phyloP scores from a whole-genome alignment of 2,113 vertebrate species.

The Xiphophorus maculatus region DNA sequence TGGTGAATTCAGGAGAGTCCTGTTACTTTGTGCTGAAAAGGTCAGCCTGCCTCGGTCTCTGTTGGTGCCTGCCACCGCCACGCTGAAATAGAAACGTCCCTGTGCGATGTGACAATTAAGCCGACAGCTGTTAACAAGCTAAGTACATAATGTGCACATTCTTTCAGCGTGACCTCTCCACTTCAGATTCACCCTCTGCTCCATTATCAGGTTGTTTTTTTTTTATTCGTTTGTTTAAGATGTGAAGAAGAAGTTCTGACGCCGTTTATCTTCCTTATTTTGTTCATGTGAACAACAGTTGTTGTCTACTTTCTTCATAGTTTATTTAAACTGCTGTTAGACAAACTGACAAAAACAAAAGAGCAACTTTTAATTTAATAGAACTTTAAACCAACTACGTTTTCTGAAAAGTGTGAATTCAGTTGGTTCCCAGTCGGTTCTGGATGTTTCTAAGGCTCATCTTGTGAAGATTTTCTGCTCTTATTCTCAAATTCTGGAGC shows the following conservation, averaged over 20 bases:
- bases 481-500: no score
- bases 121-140: conserved; percentile 67
- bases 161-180: conserved; percentile 24
- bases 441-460: no score
- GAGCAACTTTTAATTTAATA: no score
- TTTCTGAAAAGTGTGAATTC: neutral
- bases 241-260: conserved; percentile 38
- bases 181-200: conserved; percentile 3
- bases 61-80: conserved; percentile 24
- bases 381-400: neutral
- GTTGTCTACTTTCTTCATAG: conserved; percentile 37
- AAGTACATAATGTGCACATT: conserved; percentile 32
- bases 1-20: conserved; percentile 39
- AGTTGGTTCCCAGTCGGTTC: no score
- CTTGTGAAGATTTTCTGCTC: no score
- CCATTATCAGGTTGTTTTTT: neutral
- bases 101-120: conserved; percentile 62
- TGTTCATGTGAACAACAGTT: conserved; percentile 63
- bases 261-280: conserved; percentile 59
- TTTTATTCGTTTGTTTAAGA: neutral
- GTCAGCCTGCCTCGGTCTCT: conserved; percentile 41
- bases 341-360: neutral
- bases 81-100: conserved; percentile 54
- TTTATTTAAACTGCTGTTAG: neutral
- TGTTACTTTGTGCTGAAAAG: conserved; percentile 51